phyloP scores from a whole-genome alignment of 2,113 vertebrate species.

The Monarcha castaneiventris region DNA sequence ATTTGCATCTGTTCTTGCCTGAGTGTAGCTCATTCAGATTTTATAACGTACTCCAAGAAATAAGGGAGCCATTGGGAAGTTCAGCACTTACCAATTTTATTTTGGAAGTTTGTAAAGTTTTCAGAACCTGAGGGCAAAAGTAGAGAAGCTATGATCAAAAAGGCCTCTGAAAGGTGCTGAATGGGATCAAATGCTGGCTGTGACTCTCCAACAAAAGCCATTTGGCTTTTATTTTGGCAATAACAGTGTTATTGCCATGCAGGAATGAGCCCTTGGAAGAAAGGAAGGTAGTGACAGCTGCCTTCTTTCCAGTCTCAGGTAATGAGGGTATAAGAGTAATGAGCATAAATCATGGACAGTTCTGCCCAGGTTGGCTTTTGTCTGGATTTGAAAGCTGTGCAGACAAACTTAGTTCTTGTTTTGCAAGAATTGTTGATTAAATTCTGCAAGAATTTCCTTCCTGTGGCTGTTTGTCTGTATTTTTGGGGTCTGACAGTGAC shows the following conservation, averaged over 20 bases:
- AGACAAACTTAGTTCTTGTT: neutral
- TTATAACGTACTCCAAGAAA: neutral
- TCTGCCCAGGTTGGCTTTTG: neutral
- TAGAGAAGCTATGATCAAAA: neutral
- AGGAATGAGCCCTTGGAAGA: neutral
- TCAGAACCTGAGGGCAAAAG: neutral
- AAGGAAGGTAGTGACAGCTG: neutral
- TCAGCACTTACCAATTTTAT: neutral
- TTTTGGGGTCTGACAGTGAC: neutral
- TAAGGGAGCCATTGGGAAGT: neutral
- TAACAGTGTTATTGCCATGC: neutral
- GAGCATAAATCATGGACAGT: neutral
- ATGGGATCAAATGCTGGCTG: neutral
- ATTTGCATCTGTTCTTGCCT: neutral
- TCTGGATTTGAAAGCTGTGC: neutral
- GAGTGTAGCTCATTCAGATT: neutral
- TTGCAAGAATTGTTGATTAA: neutral
- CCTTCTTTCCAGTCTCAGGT: neutral
- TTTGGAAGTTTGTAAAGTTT: neutral
- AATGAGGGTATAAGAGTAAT: fast-evolving
- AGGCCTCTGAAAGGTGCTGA: neutral
- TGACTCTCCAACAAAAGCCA: neutral
- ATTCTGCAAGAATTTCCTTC: neutral
- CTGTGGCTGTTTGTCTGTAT: neutral
- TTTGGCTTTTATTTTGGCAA: no score